Evolutionary conservation across 2,113 vertebrate species (phyloP), one percentile per base, ranked within the genome.

Genomic region (Petroica traversi): DNA sequence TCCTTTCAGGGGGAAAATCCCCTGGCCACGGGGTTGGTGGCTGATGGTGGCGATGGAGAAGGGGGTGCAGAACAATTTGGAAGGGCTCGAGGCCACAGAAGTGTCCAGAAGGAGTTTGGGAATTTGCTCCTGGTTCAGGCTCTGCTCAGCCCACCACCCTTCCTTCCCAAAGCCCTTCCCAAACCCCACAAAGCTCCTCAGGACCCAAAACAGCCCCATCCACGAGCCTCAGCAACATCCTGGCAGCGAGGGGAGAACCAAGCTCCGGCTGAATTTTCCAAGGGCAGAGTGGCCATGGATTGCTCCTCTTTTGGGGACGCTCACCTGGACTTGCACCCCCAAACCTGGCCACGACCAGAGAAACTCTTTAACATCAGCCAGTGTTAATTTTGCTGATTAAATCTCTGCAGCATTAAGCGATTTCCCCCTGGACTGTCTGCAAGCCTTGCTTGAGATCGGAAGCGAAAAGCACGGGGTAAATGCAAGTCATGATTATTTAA

Each of bases 11-110:
- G 34, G 54, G 33, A 45, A 71, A 58, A 72, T 38, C 34, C 59
- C 22, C 58, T 55, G 0, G 0, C 63, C 7, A 1, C 0, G 1
- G 38, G 17, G 20, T 1, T 46, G 78, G 41, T 33, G 76, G 55
- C 43, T 62, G n/a, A 4, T 24, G 45, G 4, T 7, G 45, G 69
- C 25, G 85, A 52, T 0, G 8, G 67, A 80, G 48, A 20, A 3
- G 5, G 5, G 73, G 31, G 3, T 11, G 14, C 0, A 2, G 76
- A 38, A 33, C 33, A 19, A 6, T 33, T 3, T 6, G 24, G 34
- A 69, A 69, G 51, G 29, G 34, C 18, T 34, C 8, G 18, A 52
- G 40, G 57, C 22, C 20, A 4, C 0, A 2, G 54, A 43, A 62
- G 54, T 1, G 3, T 19, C 1, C 0, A 34, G 59, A 43, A 8